Evolutionary conservation across 2,888 invertebrate genomes (phyloP).

Genomic region (Acholoe squamosa): DNA sequence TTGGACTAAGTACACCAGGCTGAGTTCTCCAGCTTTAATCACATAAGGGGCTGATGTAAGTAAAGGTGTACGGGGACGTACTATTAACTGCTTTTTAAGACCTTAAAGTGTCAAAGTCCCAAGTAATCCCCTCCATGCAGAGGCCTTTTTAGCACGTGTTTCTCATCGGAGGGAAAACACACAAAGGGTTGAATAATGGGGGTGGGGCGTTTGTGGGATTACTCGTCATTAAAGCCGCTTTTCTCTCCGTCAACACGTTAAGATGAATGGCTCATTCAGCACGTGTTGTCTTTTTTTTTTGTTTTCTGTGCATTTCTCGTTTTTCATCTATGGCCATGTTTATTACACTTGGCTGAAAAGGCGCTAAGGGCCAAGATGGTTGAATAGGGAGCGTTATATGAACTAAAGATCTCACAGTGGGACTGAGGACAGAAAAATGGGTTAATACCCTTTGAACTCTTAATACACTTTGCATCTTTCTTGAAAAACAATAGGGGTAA

Average conservation of each 20-base stretch:
- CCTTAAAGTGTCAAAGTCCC: background rate
- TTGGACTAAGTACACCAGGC: background rate
- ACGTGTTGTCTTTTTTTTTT: background rate
- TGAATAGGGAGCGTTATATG: background rate
- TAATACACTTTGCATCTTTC: too few relatives aligned
- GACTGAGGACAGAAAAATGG: too few relatives aligned
- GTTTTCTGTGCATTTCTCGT: background rate
- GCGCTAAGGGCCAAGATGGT: background rate
- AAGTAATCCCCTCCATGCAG: constrained; percentile 15
- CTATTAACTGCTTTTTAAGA: constrained; percentile 20
- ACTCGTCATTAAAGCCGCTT: background rate
- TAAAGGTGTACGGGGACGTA: background rate
- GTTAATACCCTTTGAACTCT: too few relatives aligned
- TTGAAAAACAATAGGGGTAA: too few relatives aligned
- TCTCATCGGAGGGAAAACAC: background rate
- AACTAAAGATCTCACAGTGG: background rate
- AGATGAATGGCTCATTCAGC: constrained; percentile 20
- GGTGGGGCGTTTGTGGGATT: constrained; percentile 27
- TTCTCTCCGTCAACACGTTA: background rate
- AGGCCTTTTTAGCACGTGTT: background rate
- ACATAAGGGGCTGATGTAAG: background rate
- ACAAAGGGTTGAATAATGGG: background rate
- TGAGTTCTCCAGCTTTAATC: background rate
- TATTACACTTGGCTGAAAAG: constrained; percentile 17
- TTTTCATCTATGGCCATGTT: background rate